Base-by-base conservation (phyloP, 1,140 invertebrate species). In the Scaptomyza graminum region DNA sequence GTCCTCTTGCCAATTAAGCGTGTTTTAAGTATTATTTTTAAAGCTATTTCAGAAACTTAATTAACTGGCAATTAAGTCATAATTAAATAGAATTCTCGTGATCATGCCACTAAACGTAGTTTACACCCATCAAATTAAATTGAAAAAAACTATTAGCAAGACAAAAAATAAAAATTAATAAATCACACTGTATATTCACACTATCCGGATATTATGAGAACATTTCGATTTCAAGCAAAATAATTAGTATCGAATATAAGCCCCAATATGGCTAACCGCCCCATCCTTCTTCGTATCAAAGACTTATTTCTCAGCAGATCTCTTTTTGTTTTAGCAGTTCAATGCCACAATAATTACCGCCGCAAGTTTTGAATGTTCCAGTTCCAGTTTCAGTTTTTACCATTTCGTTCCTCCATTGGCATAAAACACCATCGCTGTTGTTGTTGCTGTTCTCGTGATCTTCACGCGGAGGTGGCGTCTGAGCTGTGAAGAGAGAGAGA, bases 371-470 rank as follows among this genome's bases (percentile, higher is more conserved):
- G 6, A 25, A 31, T 6, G 28, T 31, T 31, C 7, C 28, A 22
- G 57, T 61, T 46, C 18, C 28, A 62, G 41, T 62, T 69, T 5
- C 80, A 83, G 47, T 76, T n/a, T 41, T n/a, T 83, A 69, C 67
- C 80, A 83, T 67, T 84, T 69, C 76, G 76, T 79, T 84, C 64
- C 69, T 41, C 41, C 41, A 34, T 39, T 25, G 12, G 37, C 37
- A 41, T 41, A 43, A 43, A 63, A 60, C 31, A 67, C 41, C 51
- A 52, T 57, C 46, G 51, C 71, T 78, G 6, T 50, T 67, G 8
- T 39, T 54, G 15, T 51, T 52, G 39, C 46, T 59, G 28, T 73
- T 69, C 61, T 68, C 57, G 83, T 76, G 82, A 85, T 85, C 82
- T 87, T 82, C 70, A 75, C 63, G 79, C 77, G 74, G 44, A n/a